Evolutionary conservation across 2,888 invertebrate genomes (phyloP), one percentile per base, ranked within the genome.

Genomic region (Pantelozetes paolii): DNA sequence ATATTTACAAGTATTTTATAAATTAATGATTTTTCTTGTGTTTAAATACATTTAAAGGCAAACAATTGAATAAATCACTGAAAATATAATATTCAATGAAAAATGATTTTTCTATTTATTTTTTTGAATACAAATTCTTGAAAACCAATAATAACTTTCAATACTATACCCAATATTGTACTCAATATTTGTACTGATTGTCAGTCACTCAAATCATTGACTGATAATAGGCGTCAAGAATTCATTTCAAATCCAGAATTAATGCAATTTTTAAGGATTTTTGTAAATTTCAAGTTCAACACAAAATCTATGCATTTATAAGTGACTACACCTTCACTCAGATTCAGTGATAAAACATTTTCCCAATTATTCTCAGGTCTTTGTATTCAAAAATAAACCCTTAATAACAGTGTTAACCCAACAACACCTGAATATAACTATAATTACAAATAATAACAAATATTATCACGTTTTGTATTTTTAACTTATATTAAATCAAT

Each of bases 11-110:
- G 45, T 45, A 6, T 15, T 45, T 11, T 45, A 36, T 8, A 45
- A 45, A 45, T 45, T 45, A 36, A 45, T 15, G 11, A 45, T 45
- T 54, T 54, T 20, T 20, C 54, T 54, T 54, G 3, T 8, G 6
- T 26, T 23, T 54, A 23, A 54, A 54, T 54, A 3, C n/a, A 54
- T 20, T 32, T 64, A 11, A 32, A 64, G 32, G 62, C 32, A 32
- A 64, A 64, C 62, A 64, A 64, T 64, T 9, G 36, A 64, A 64
- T 64, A 64, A 64, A 64, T 64, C 62, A 64, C 62, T 36, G 45
- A 15, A 45, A 15, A 8, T 36, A 45, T 20, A 26, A n/a, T 20
- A 54, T 54, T 54, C 54, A 54, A 54, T 54, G 54, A 54, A 54
- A 54, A 36, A 36, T 36, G 9, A 36, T 36, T 8, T 8, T 36